Evolutionary conservation across 2,888 invertebrate genomes (phyloP).

Genomic region (Caenorhabditis sulstoni): DNA sequence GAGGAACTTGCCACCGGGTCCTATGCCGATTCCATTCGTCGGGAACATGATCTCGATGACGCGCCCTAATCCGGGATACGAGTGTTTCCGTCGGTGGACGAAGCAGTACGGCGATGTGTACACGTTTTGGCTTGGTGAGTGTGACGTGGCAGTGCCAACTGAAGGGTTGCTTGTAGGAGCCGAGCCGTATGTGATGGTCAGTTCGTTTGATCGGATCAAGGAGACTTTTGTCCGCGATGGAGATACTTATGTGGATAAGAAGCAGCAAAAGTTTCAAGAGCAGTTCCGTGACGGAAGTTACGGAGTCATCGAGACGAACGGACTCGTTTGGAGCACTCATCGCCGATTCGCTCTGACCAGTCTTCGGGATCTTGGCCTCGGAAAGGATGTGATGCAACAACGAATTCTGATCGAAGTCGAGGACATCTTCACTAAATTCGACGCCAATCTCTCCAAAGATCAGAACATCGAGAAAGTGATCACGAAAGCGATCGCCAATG

Average conservation of each 20-base stretch:
- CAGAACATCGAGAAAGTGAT: slow-evolving; percentile 30
- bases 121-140: slow-evolving; percentile 51
- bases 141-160: background rate
- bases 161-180: slow-evolving; percentile 11
- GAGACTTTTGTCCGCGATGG: slow-evolving; percentile 60
- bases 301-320: slow-evolving; percentile 44
- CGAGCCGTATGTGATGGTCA: slow-evolving; percentile 40
- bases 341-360: slow-evolving; percentile 36
- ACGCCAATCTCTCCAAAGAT: slow-evolving; percentile 18
- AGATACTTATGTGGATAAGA: slow-evolving; percentile 47
- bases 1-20: slow-evolving; percentile 51
- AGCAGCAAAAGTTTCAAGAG: slow-evolving; percentile 20
- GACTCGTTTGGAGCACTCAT: slow-evolving; percentile 44
- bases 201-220: slow-evolving; percentile 51
- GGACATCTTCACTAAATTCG: slow-evolving; percentile 18
- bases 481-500: slow-evolving; percentile 38
- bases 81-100: slow-evolving; percentile 25
- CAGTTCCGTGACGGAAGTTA: slow-evolving; percentile 43
- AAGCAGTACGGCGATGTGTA: slow-evolving; percentile 45
- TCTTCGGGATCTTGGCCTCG: slow-evolving; percentile 50
- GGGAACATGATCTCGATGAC: slow-evolving; percentile 36
- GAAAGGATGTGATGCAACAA: slow-evolving; percentile 51
- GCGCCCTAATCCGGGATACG: slow-evolving; percentile 33
- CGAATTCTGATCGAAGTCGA: slow-evolving; percentile 45
- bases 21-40: slow-evolving; percentile 40